phyloP scores from a whole-genome alignment of 2,888 invertebrate species.

The Dexiosoma caninum region DNA sequence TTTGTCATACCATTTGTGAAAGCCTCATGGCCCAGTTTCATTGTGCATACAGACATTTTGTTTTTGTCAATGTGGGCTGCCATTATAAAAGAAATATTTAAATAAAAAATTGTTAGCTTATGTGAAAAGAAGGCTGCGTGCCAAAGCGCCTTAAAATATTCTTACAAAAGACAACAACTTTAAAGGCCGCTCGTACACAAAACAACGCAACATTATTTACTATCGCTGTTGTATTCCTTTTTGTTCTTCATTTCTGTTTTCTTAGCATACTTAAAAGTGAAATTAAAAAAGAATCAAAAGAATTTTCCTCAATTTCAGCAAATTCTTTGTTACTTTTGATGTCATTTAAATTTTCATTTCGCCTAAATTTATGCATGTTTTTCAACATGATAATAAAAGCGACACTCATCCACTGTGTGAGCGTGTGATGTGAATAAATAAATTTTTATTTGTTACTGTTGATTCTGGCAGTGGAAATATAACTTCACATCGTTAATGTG shows the following conservation, averaged over 20 bases:
- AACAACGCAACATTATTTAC: not conserved
- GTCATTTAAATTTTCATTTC: conserved; percentile 37
- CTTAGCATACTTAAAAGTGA: not conserved
- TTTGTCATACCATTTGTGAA: too few relatives aligned
- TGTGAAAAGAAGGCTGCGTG: not conserved
- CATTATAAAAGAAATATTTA: not conserved
- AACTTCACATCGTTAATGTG: not conserved
- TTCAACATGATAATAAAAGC: conserved; percentile 16
- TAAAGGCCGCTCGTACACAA: not conserved
- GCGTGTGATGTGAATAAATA: conserved; percentile 17
- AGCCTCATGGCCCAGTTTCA: conserved; percentile 46
- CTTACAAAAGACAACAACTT: conserved; percentile 11
- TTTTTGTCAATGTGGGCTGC: not conserved
- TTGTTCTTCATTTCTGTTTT: not conserved
- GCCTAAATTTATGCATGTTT: conserved; percentile 36
- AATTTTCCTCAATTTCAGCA: conserved; percentile 5
- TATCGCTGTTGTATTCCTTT: conserved; percentile 25
- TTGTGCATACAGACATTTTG: not conserved
- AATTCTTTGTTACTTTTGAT: conserved; percentile 27
- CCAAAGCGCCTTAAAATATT: conserved; percentile 32
- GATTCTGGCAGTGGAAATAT: not conserved
- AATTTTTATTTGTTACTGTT: not conserved
- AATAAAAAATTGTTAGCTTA: not conserved
- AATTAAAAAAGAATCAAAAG: not conserved
- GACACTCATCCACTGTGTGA: not conserved